Evolutionary conservation across 2,113 vertebrate species (phyloP).

Genomic region (Morphnarchus princeps): DNA sequence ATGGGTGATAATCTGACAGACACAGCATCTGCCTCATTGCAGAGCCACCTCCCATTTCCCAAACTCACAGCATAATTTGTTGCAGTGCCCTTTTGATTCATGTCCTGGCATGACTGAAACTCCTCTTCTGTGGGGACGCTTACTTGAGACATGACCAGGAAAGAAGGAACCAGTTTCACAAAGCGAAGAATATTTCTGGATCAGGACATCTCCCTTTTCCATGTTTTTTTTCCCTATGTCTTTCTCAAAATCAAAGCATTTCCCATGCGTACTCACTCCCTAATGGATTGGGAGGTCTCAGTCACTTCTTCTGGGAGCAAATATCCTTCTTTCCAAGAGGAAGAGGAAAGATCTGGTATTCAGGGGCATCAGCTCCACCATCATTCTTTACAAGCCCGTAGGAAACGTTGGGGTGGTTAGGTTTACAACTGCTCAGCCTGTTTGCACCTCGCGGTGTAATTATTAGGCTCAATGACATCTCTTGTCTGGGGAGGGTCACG

Average conservation of each 20-base stretch:
- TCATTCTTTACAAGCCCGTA: background rate
- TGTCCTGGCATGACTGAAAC: background rate
- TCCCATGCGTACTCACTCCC: accelerated
- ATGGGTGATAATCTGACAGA: background rate
- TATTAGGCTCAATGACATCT: background rate
- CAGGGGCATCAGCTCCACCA: background rate
- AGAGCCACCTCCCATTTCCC: background rate
- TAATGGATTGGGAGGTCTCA: background rate
- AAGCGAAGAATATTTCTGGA: background rate
- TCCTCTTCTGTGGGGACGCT: background rate
- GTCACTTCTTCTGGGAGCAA: background rate
- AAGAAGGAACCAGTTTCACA: background rate
- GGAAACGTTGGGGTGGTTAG: background rate
- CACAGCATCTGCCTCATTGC: background rate
- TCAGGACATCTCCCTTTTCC: background rate
- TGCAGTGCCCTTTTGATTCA: background rate
- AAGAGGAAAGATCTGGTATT: background rate
- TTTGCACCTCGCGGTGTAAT: background rate
- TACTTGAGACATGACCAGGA: background rate
- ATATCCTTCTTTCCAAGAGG: background rate
- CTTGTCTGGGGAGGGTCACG: background rate
- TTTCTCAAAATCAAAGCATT: background rate
- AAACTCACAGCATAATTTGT: background rate
- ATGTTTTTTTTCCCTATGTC: accelerated
- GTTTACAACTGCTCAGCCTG: background rate